Base-by-base conservation (phyloP, 2,888 invertebrate species). In the Torymus auratus region DNA sequence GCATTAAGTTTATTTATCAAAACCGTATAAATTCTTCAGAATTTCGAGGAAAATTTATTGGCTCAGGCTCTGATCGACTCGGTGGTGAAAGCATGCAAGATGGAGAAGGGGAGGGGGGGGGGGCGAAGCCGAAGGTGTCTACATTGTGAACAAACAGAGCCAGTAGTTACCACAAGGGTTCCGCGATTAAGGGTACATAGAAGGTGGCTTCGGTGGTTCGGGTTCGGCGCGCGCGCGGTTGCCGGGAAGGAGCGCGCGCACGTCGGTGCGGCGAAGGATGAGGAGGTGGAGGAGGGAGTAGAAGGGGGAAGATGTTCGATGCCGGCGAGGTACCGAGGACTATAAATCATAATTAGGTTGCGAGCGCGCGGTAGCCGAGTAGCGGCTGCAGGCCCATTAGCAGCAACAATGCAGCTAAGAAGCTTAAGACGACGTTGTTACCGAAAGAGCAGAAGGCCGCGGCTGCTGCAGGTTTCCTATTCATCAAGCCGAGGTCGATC, bases 271-370 rank as follows among this genome's bases (percentile, higher is more conserved):
- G 60, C 23, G 61, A 23, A 52, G 17, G 67, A 55, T n/a, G 12
- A 15, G 20, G 15, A 53, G 14, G 60, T n/a, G 61, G 83, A 80
- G n/a, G 50, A 62, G 64, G 2, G 83, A 80, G 20, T n/a, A 56
- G 64, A 14, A n/a, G 58, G 55, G 58, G 67, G 64, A 68, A 81
- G 84, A 83, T 72, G 83, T 87, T 87, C 86, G 87, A 84, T 83
- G 83, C 84, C 85, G 84, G 83, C 64, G 70, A 84, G 86, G 85
- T 86, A 86, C 85, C 76, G 84, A 81, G 83, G 85, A 86, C 88
- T 86, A 89, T 89, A 88, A 89, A 89, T 89, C 88, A 89, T 88
- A 88, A 88, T 89, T 88, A 89, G 88, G 86, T 85, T 86, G 85
- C 84, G 82, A 84, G 85, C 83, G 79, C 85, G 86, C 87, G 86